Evolutionary conservation across 1,140 invertebrate genomes (phyloP).

Genomic region (Littorina saxatilis): DNA sequence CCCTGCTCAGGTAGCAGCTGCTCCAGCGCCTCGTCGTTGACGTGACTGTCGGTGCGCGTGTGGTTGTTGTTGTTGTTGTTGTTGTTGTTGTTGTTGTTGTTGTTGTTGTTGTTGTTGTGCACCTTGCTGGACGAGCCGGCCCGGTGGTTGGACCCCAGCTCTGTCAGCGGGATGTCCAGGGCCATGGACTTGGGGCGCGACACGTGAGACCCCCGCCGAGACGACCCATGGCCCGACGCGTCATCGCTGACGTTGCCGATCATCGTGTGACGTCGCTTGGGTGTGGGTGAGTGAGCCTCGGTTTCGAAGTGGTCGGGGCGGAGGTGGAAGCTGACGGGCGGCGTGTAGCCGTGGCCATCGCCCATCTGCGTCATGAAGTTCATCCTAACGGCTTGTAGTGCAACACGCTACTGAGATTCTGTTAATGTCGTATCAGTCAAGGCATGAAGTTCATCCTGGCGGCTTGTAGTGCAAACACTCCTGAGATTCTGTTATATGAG

Average conservation of each 20-base stretch:
- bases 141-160: background rate
- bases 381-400: conserved; percentile 22
- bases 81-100: background rate
- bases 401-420: too few relatives aligned
- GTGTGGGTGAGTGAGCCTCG: background rate
- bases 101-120: background rate
- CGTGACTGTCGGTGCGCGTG: background rate
- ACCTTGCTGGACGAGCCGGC: background rate
- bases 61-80: background rate
- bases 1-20: background rate
- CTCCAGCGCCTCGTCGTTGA: background rate
- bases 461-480: too few relatives aligned
- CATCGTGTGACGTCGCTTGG: background rate
- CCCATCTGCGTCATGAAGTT: conserved; percentile 33
- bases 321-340: conserved; percentile 30
- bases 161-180: conserved; percentile 6
- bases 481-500: too few relatives aligned
- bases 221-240: background rate
- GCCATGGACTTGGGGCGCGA: conserved; percentile 3
- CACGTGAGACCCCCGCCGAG: background rate
- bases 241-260: conserved; percentile 6
- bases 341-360: conserved; percentile 3
- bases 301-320: background rate
- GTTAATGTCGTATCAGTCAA: too few relatives aligned
- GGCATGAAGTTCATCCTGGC: too few relatives aligned